Percentiles rank a stretch among this genome's conserved stretches.
Evolutionary conservation across 1,140 invertebrate species (phyloP).

Genomic region (Drosophila azteca): DNA sequence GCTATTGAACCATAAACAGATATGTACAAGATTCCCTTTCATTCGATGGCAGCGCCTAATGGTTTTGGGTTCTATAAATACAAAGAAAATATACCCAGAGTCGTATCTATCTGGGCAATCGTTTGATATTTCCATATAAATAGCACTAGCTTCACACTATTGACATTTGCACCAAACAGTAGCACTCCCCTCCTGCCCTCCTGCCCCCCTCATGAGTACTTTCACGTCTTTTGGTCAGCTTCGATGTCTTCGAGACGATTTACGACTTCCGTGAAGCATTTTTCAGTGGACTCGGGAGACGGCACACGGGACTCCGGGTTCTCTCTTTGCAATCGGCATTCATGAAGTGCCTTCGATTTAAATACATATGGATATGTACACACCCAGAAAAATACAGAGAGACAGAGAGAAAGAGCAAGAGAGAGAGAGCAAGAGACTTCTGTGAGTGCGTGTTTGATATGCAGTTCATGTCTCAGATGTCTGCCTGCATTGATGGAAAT

Average conservation of each 20-base stretch:
- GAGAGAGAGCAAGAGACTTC: neutral
- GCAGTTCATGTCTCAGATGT: conserved; percentile 61
- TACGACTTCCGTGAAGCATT: conserved; percentile 76
- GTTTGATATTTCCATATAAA: conserved; percentile 58
- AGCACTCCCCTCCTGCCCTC: conserved; percentile 9
- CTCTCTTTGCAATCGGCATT: conserved; percentile 57
- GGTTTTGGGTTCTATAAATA: conserved; percentile 49
- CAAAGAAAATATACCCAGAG: neutral
- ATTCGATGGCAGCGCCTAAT: conserved; percentile 18
- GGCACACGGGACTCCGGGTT: too few species aligned
- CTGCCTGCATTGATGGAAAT: conserved; percentile 61
- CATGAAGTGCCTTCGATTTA: conserved; percentile 68
- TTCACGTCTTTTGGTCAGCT: conserved; percentile 19
- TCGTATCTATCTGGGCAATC: conserved; percentile 38
- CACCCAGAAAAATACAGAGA: conserved; percentile 19
- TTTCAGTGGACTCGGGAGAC: conserved; percentile 58
- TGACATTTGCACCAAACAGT: conserved; percentile 46
- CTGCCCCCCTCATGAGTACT: conserved; percentile 14
- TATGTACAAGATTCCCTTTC: conserved; percentile 17
- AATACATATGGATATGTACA: conserved; percentile 44
- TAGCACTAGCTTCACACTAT: conserved; percentile 57
- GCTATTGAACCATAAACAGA: conserved; percentile 70
- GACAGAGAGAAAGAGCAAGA: neutral
- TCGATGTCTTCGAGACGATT: conserved; percentile 63
- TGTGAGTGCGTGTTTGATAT: conserved; percentile 65